Percentiles rank a stretch among this genome's conserved stretches.
phyloP scores from a whole-genome alignment of 2,888 invertebrate genomes.

The Nipponacmea schrenckii region DNA sequence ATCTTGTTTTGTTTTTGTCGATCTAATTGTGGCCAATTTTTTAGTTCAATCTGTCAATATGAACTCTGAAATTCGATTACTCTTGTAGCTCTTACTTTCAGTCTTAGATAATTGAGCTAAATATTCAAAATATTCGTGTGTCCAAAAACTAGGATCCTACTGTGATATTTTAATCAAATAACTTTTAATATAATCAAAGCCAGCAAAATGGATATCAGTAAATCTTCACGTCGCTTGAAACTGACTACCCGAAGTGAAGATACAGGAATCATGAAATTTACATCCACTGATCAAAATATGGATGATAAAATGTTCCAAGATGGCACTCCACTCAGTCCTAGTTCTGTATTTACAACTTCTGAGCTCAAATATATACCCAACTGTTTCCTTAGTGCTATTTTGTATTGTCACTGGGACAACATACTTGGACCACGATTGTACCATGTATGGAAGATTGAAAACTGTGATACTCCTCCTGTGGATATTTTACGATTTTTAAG shows the following conservation, averaged over 20 bases:
- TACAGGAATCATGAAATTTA: constrained; percentile 22
- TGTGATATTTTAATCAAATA: neutral
- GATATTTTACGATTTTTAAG: constrained; percentile 51
- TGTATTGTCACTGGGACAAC: constrained; percentile 64
- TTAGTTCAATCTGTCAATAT: constrained; percentile 59
- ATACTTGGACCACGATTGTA: constrained; percentile 62
- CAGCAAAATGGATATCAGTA: constrained; percentile 13
- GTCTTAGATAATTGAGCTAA: neutral
- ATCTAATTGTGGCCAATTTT: constrained; percentile 60
- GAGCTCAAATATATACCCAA: constrained; percentile 38
- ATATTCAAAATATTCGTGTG: too few species aligned
- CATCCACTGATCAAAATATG: neutral
- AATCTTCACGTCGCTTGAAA: constrained; percentile 22
- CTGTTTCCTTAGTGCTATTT: constrained; percentile 46
- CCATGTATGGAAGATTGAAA: constrained; percentile 57
- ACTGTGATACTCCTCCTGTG: constrained; percentile 35
- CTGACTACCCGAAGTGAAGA: constrained; percentile 18
- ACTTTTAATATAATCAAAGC: neutral
- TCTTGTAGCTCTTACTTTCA: constrained; percentile 26
- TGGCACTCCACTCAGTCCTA: constrained; percentile 53
- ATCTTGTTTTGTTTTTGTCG: constrained; percentile 57
- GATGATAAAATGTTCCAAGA: constrained; percentile 9
- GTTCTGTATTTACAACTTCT: constrained; percentile 52
- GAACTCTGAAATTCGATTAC: constrained; percentile 52
- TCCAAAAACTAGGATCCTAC: neutral